Conservation (phyloP, 1,140 invertebrate genomes). For the Bradynema listronoti region DNA sequence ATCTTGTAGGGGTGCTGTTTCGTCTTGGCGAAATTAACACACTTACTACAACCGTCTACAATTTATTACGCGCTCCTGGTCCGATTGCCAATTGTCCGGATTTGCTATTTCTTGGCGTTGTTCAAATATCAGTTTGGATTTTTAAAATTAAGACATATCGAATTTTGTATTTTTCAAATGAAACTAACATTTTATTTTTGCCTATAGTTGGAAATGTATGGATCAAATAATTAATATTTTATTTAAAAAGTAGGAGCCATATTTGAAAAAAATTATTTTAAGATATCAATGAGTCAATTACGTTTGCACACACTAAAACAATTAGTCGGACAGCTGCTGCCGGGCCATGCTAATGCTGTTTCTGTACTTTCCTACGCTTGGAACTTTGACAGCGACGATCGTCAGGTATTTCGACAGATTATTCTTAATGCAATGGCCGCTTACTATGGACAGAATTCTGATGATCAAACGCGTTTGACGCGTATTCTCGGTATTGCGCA, state of each 20-base stretch:
- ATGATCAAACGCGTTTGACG: constrained; percentile 78
- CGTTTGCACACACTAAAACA: constrained; percentile 29
- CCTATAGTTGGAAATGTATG: too few relatives aligned
- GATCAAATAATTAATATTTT: too few relatives aligned
- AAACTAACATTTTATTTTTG: constrained; percentile 4
- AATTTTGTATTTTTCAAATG: not conserved
- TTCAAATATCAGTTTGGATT: constrained; percentile 26
- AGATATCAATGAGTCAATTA: constrained; percentile 30
- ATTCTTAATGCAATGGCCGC: constrained; percentile 22
- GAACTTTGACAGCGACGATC: constrained; percentile 23
- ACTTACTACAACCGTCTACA: constrained; percentile 22
- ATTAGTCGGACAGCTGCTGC: constrained; percentile 26
- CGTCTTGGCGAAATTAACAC: constrained; percentile 69
- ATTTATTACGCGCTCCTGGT: constrained; percentile 22
- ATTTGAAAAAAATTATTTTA: constrained; percentile 3
- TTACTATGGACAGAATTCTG: constrained; percentile 58
- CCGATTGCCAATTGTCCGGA: constrained; percentile 36
- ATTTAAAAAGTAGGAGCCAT: too few relatives aligned
- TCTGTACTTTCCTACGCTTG: constrained; percentile 37
- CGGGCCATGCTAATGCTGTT: constrained; percentile 38
- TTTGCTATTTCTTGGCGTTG: constrained; percentile 28
- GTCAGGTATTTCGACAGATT: constrained; percentile 19
- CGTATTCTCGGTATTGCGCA: constrained; percentile 92
- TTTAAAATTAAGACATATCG: not conserved
- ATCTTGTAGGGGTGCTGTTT: constrained; percentile 78